Evolutionary conservation across 2,113 vertebrate genomes (phyloP), one percentile per base, ranked within the genome.

Genomic region (Daphoenositta chrysoptera): DNA sequence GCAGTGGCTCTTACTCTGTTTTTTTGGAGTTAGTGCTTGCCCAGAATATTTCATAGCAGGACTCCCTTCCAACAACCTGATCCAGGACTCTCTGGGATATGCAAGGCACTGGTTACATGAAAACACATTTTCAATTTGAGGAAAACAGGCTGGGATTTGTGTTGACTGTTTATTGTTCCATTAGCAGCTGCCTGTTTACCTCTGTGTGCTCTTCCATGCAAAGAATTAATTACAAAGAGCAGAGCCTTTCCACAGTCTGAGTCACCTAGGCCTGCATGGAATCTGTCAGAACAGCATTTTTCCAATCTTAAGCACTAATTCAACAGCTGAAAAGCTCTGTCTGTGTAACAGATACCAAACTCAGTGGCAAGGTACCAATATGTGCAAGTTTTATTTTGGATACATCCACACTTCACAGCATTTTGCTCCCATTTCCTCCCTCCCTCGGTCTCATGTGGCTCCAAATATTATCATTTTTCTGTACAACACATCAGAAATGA

Each of bases 381-480:
- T 22, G n/a, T 94, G 56, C 68, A 71, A 78, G 89, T 86, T 96
- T 93, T 95, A 93, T 95, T 95, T 92, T 94, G 95, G 94, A 95
- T 93, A 93, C 47, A 95, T 58, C 51, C 86, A 83, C 35, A 61
- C 50, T 90, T 58, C 44, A 70, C 7, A 87, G 70, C 53, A 60
- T 57, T 90, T 83, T 1, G 2, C 28, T 90, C 61, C n/a, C n/a
- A 76, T 77, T 86, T 75, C 8, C 58, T 79, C 51, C 80, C 60
- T 89, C 64, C 51, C 50, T 19, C 12, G 13, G 63, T 81, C 91
- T 88, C 93, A 7, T 28, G 83, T 54, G 86, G 68, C 64, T 92
- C 47, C 66, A 89, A 81, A 70, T 50, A 53, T 80, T 85, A 75
- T 24, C 66, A 58, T 58, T 94, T 91, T 89, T 81, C 73, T 89